A percentile compares a stretch with the other conserved stretches of the same genome.
These are phyloP conservation scores for Lycodopsis pacificus DNA, from an alignment of 2,797 vertebrate species.

Conservation along the genomic window DNA sequence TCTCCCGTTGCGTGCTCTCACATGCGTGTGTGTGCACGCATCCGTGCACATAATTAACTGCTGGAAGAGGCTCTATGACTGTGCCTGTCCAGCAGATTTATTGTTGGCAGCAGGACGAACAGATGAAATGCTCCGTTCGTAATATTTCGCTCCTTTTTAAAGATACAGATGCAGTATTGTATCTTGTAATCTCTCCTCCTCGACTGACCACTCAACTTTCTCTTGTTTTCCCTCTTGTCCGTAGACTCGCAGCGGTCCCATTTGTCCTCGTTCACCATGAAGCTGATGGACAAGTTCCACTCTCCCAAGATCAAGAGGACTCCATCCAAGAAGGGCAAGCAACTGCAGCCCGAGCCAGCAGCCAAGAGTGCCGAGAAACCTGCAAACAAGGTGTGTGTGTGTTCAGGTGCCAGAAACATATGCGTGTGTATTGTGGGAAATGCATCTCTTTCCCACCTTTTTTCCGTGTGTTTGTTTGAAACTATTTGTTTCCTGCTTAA, in stretches of 20 bases:
- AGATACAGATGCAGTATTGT: neutral
- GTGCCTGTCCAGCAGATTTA: slow-evolving; percentile 34
- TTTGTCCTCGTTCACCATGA: slow-evolving; percentile 98
- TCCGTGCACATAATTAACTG: slow-evolving; percentile 29
- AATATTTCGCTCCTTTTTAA: slow-evolving; percentile 6
- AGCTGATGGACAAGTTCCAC: slow-evolving; percentile 98
- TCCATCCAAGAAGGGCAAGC: slow-evolving; percentile 97
- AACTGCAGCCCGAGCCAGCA: slow-evolving; percentile 89
- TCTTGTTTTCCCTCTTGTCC: slow-evolving; percentile 36
- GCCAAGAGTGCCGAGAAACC: slow-evolving; percentile 92
- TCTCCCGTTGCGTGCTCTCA: slow-evolving; percentile 17
- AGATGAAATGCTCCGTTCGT: slow-evolving; percentile 25
- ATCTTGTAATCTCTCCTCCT: slow-evolving; percentile 8
- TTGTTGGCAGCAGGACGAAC: slow-evolving; percentile 5
- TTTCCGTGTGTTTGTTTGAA: slow-evolving; percentile 56
- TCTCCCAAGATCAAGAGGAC: slow-evolving; percentile 98
- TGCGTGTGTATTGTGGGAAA: slow-evolving; percentile 59
- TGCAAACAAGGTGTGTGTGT: slow-evolving; percentile 85
- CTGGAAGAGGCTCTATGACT: slow-evolving; percentile 23
- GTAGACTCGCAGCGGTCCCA: slow-evolving; percentile 97
- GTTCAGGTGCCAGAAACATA: neutral
- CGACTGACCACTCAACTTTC: slow-evolving; percentile 40
- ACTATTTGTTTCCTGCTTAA: slow-evolving; percentile 58
- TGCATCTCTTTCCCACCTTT: slow-evolving; percentile 54
- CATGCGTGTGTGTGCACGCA: slow-evolving; percentile 2